Evolutionary conservation across 2,797 vertebrate species (phyloP).

Genomic region (Hapalemur alaotrensis): DNA sequence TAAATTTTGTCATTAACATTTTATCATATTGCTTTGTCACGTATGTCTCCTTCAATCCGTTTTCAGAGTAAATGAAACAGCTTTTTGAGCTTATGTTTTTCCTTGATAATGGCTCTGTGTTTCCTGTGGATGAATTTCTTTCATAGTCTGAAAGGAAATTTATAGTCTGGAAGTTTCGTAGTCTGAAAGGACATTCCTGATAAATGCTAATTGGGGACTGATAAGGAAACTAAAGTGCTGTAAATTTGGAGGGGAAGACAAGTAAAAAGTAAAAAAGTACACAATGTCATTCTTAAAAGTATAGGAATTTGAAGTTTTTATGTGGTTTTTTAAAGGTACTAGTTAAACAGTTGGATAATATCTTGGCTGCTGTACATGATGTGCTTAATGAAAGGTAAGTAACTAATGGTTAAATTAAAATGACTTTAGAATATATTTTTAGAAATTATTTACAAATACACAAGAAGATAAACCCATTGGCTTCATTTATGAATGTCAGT

Average conservation of each 20-base stretch:
- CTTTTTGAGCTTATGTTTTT: not conserved
- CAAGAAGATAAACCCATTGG: not conserved
- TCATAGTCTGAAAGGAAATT: not conserved
- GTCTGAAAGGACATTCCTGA: not conserved
- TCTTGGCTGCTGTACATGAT: constrained; percentile 96
- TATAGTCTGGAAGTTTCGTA: not conserved
- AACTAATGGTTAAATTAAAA: constrained; percentile 26
- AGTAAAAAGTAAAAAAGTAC: not conserved
- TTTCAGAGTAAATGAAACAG: not conserved
- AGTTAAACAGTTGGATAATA: constrained; percentile 98
- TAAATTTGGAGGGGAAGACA: not conserved
- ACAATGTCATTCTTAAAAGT: constrained; percentile 9
- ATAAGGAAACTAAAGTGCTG: not conserved
- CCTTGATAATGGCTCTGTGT: not conserved
- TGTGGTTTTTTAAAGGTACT: constrained; percentile 89
- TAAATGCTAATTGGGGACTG: not conserved
- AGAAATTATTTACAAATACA: not conserved
- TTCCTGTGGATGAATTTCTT: constrained; percentile 5
- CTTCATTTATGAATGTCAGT: not conserved
- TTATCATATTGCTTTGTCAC: not conserved
- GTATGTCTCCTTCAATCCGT: not conserved
- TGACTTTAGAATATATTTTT: not conserved
- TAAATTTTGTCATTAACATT: constrained; percentile 21
- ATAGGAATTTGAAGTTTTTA: constrained; percentile 42
- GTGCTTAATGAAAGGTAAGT: constrained; percentile 98